phyloP scores from a whole-genome alignment of 2,797 vertebrate genomes.

The Ctenochaetus hawaiiensis region DNA sequence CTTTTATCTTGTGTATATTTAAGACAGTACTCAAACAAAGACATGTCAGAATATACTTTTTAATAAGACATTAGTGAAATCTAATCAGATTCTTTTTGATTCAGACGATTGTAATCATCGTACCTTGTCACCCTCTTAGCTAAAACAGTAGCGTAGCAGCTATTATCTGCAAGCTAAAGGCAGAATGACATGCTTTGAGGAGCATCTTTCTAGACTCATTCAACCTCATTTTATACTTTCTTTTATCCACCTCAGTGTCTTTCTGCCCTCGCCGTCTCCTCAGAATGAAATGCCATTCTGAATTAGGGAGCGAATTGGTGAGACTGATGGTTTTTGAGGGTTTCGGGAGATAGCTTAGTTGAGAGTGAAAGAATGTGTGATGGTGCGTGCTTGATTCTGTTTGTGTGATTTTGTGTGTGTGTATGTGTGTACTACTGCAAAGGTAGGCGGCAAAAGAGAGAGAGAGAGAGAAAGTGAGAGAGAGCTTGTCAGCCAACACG shows the following conservation, averaged over 20 bases:
- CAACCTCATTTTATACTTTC: slow-evolving; percentile 66
- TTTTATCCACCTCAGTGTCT: slow-evolving; percentile 71
- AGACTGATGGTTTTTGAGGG: slow-evolving; percentile 78
- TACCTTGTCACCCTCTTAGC: slow-evolving; percentile 28
- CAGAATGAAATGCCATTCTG: slow-evolving; percentile 77
- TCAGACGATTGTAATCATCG: slow-evolving; percentile 28
- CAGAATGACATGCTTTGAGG: slow-evolving; percentile 62
- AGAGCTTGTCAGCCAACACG: slow-evolving; percentile 69
- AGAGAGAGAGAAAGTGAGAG: slow-evolving; percentile 33
- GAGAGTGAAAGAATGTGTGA: slow-evolving; percentile 69
- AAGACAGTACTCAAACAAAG: slow-evolving; percentile 1
- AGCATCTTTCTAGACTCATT: slow-evolving; percentile 66
- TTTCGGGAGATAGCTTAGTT: slow-evolving; percentile 72
- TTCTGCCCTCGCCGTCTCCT: slow-evolving; percentile 60
- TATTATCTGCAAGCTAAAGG: slow-evolving; percentile 61
- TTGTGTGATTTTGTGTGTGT: slow-evolving; percentile 32
- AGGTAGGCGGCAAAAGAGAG: slow-evolving; percentile 45
- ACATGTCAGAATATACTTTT: slow-evolving; percentile 5
- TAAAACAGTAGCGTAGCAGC: slow-evolving; percentile 18
- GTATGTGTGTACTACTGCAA: slow-evolving; percentile 28
- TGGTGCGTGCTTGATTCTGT: slow-evolving; percentile 43
- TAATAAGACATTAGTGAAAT: not conserved
- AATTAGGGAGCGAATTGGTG: slow-evolving; percentile 78
- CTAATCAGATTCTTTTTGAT: slow-evolving; percentile 12
- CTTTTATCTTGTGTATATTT: not conserved